Conservation (phyloP, 2,888 invertebrate genomes). For the Pseudeuparius sepicola region DNA sequence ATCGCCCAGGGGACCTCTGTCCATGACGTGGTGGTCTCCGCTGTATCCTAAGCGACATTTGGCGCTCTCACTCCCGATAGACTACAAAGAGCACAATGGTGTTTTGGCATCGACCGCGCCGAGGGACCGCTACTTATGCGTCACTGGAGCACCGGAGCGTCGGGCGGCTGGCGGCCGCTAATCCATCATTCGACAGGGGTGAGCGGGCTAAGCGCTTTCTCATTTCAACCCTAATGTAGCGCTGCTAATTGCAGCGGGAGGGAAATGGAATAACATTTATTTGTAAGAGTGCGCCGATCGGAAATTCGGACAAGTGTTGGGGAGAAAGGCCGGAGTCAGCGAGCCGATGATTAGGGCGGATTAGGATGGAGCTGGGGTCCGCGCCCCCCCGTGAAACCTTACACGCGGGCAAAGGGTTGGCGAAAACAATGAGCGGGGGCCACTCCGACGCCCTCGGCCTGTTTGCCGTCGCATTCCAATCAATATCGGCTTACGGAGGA, state of each 20-base stretch:
- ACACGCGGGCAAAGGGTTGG: conserved; percentile 31
- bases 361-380: conserved; percentile 19
- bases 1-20: no score
- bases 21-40: no score
- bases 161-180: no score
- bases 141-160: no score
- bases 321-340: conserved; percentile 13
- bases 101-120: no score
- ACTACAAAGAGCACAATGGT: no score
- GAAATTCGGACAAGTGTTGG: conserved; percentile 25
- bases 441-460: conserved; percentile 24
- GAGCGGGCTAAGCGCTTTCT: conserved; percentile 24
- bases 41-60: no score
- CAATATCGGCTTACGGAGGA: conserved; percentile 13
- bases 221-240: conserved; percentile 35
- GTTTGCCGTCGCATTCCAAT: conserved; percentile 20
- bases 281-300: conserved; percentile 24
- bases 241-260: conserved; percentile 36
- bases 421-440: conserved; percentile 30
- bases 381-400: conserved; percentile 29
- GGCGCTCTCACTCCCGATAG: no score
- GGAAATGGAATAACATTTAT: conserved; percentile 34
- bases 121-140: no score
- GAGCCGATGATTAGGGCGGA: conserved; percentile 25
- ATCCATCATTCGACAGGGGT: conserved; percentile 32